Evolutionary conservation across 2,888 invertebrate genomes (phyloP), one percentile per base, ranked within the genome.

Genomic region (Tromatobia lineatoria): DNA sequence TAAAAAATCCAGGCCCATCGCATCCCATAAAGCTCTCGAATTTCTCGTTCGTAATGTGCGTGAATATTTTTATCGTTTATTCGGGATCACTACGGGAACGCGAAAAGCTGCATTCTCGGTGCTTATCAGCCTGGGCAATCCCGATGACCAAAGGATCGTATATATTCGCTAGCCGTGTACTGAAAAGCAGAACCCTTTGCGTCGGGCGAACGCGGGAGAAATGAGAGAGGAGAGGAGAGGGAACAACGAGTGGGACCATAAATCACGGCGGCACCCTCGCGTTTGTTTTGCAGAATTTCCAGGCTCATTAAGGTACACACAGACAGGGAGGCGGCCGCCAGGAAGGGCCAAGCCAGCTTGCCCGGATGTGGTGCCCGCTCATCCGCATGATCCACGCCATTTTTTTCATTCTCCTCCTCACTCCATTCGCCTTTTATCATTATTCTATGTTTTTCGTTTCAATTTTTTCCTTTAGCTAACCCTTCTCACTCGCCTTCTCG

Each of bases 261-360:
- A 86, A 86, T 86, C 86, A 83, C 83, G 73, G 69, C 77, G 59
- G 82, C 85, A 85, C 78, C 76, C 77, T 86, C 80, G 70, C 82
- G 80, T 83, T 85, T 85, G 81, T 86, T 86, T 85, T 83, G 81
- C 81, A 85, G 79, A 85, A 81, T 83, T 85, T 85, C 73, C 81
- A 83, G 79, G 78, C 83, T 86, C 85, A 85, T 86, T 85, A 85
- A 83, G 85, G 81, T 81, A 83, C 78, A 86, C 79, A 74, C 52
- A 77, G 64, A 42, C 64, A 42, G 69, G 64, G 59, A 18, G 71
- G 64, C 42, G 70, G 59, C 42, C 66, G 59, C 25, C 61, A 61
- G 59, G 52, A 77, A 73, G 76, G 69, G 50, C 77, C 74, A 61
- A 66, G 47, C 23, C 57, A 66, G 79, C 71, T 74, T 47, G 67